Conservation (phyloP, 2,113 vertebrate genomes). For the Epinephelus moara region DNA sequence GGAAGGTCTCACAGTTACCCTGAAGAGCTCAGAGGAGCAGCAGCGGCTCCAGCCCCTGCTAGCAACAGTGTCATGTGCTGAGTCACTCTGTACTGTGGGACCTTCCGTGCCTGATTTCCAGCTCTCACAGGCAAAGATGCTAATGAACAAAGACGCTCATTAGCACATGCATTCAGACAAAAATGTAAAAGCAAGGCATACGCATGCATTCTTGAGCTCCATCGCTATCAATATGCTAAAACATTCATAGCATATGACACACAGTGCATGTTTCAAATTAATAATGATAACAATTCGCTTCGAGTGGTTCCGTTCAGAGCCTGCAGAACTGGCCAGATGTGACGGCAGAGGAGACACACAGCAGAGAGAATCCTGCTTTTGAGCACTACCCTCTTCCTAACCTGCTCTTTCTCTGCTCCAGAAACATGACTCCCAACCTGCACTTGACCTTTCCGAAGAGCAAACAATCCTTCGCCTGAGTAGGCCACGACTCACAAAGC, state of each 20-base stretch:
- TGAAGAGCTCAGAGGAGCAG: conserved; percentile 33
- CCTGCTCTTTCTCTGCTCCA: conserved; percentile 45
- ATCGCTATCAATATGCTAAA: conserved; percentile 43
- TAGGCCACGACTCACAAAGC: conserved; percentile 13
- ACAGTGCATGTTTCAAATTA: conserved; percentile 38
- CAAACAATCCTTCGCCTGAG: conserved; percentile 47
- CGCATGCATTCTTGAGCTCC: conserved; percentile 3
- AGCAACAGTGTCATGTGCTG: conserved; percentile 44
- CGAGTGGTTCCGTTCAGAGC: conserved; percentile 51
- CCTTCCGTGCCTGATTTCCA: conserved; percentile 18
- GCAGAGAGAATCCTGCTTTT: conserved; percentile 12
- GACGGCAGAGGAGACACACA: conserved; percentile 35
- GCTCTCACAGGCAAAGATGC: background rate
- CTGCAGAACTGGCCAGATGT: conserved; percentile 31
- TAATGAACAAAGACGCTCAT: conserved; percentile 14
- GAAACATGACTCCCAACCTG: conserved; percentile 50
- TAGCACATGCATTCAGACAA: conserved; percentile 1
- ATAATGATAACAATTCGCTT: background rate
- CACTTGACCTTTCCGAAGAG: conserved; percentile 58
- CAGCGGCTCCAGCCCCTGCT: conserved; percentile 37
- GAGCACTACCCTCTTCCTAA: conserved; percentile 40
- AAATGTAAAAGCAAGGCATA: background rate
- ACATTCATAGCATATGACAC: conserved; percentile 33
- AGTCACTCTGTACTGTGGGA: conserved; percentile 30
- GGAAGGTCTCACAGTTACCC: conserved; percentile 59